Evolutionary conservation across 2,113 vertebrate genomes (phyloP), one percentile per base, ranked within the genome.

Genomic region (cattle (Bos taurus)): DNA sequence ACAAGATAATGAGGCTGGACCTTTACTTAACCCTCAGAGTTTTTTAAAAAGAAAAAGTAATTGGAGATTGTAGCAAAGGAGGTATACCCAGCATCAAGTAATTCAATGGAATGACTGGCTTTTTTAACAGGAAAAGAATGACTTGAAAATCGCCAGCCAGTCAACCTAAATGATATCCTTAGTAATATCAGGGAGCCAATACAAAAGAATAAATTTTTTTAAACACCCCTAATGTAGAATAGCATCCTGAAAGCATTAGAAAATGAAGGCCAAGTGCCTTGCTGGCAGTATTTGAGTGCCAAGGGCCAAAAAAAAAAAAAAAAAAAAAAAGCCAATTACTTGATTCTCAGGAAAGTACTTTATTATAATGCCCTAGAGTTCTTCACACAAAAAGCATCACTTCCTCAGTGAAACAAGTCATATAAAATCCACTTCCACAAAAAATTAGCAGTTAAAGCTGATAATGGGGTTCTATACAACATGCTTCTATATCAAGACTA

Each of bases 221-320:
- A 91, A 96, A 93, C 21, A 94, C 25, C 30, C 21, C 95, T 96
- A 97, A 98, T 91, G 93, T 74, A 97, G 54, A 97, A 54, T 5
- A 87, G 52, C 89, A 97, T 94, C 95, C 97, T 97, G 52, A 97
- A 96, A 90, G 94, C 93, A 95, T 91, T 96, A 52, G 77, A 91
- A 96, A 96, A 84, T 87, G 57, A 97, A 97, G 78, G 96, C 93
- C 97, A 97, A 93, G 83, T 77, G 59, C 80, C 88, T 87, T 74
- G 83, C 95, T 88, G 91, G 93, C 91, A 92, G 94, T 74, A 84
- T 94, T 26, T 93, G 95, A 95, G 81, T 77, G 92, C 90, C 59
- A 91, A 90, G 36, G 33, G 59, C 71, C 43, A 28, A 59, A 57
- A 57, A 57, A 59, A 54, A 54, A 40, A 56, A 54, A 40, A 56